Evolutionary conservation across 2,888 invertebrate genomes (phyloP), one percentile per base, ranked within the genome.

Genomic region (Melanchra persicariae): DNA sequence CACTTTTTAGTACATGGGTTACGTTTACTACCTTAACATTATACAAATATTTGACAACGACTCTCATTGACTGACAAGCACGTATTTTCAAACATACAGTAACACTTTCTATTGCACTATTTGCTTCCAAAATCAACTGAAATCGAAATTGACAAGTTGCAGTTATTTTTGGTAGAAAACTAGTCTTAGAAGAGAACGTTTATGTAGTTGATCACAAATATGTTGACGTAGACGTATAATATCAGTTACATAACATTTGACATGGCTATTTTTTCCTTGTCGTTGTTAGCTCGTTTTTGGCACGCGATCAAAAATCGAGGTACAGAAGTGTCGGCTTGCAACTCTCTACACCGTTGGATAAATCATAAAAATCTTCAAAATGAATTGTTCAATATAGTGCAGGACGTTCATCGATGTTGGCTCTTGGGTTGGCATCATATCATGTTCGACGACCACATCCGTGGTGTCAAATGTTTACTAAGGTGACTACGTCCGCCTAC

Each of bases 251-350:
- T 89, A 93, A 94, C 87, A 87, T 90, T 91, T 91, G 93, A 94
- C 94, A 93, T 87, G 89, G 91, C 91, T 94, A 94, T 95, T 95
- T 95, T 95, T 95, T 93, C 91, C 92, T 91, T 89, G 91, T 91
- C 92, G 91, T 91, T 90, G 92, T 92, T 92, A 88, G 91, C 91
- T 92, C 90, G 85, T 67, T 88, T 86, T 91, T 95, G 95, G 95
- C 95, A 92, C 87, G 65, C 78, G 81, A 79, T 92, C 95, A 95
- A 95, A 92, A 92, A 88, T 88, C 87, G 87, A 87, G 86, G 87
- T 83, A 86, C 85, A 86, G 77, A 85, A 86, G 83, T 88, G 88
- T 87, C 88, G 81, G 87, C 84, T 85, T 85, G 87, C 87, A 87
- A 70, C 71, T 79, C 83, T 81, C 80, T 75, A 77, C 80, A 70